Evolutionary conservation across 1,140 invertebrate genomes (phyloP).

Genomic region (Atta texana): DNA sequence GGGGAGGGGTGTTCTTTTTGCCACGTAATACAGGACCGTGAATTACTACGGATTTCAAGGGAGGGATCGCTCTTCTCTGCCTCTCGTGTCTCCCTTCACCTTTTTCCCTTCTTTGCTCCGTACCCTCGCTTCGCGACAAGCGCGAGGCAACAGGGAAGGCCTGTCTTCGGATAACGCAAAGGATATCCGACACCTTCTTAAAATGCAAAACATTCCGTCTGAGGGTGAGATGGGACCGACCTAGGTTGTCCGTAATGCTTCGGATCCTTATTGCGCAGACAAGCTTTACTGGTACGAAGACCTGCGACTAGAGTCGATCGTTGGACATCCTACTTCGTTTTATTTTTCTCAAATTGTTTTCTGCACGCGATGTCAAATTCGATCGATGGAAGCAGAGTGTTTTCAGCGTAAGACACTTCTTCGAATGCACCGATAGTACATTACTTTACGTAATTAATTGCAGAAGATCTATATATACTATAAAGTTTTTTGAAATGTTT

Average conservation of each 20-base stretch:
- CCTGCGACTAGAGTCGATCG: constrained; percentile 59
- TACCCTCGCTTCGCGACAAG: constrained; percentile 51
- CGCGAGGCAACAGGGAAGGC: constrained; percentile 61
- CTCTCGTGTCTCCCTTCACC: constrained; percentile 21
- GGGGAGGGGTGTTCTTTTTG: constrained; percentile 62
- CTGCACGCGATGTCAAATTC: constrained; percentile 45
- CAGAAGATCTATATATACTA: neutral
- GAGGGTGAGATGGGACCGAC: constrained; percentile 64
- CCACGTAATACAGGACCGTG: constrained; percentile 75
- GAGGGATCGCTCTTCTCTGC: constrained; percentile 57
- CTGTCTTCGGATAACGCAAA: constrained; percentile 78
- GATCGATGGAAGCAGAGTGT: constrained; percentile 17
- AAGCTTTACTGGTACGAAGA: constrained; percentile 70
- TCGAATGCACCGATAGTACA: neutral
- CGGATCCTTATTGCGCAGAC: constrained; percentile 78
- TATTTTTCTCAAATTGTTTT: constrained; percentile 27
- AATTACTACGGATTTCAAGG: constrained; percentile 80
- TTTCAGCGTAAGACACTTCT: neutral
- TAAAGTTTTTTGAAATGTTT: neutral
- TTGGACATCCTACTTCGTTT: constrained; percentile 33
- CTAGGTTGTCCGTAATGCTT: constrained; percentile 64
- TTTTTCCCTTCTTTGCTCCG: constrained; percentile 22
- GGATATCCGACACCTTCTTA: constrained; percentile 84
- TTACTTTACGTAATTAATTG: constrained; percentile 22
- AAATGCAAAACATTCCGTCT: constrained; percentile 85